These are phyloP conservation scores for Nixonia krombeini DNA, from an alignment of 1,140 invertebrate genomes.

Conservation along the genomic window DNA sequence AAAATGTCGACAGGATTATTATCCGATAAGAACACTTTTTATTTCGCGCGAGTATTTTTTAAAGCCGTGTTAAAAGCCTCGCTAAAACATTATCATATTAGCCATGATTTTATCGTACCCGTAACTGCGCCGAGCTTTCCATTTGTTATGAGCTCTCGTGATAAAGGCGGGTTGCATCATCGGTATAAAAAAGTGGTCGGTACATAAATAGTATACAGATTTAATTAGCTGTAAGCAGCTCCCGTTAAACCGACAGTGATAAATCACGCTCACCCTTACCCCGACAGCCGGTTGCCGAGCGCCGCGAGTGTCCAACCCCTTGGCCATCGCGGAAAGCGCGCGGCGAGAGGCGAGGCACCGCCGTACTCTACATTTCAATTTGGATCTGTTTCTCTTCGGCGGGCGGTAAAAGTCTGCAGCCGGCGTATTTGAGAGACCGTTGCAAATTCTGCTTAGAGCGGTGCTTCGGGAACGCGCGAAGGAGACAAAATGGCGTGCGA, in stretches of 20 bases:
- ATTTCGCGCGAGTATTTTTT: no score
- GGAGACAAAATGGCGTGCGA: no score
- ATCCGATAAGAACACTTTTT: no score
- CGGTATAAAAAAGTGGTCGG: conserved; percentile 1
- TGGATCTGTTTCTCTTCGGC: conserved; percentile 54
- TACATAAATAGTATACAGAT: conserved; percentile 63
- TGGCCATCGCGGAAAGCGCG: conserved; percentile 19
- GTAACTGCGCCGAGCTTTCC: no score
- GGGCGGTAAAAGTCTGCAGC: conserved; percentile 29
- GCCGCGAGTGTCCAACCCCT: conserved; percentile 12
- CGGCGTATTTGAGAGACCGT: conserved; percentile 14
- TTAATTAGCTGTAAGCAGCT: conserved; percentile 70
- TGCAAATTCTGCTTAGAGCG: conserved; percentile 1
- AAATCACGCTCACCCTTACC: conserved; percentile 58
- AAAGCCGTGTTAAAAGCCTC: no score
- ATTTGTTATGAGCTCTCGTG: not conserved
- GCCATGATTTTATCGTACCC: no score
- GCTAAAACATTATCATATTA: no score
- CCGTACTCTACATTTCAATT: conserved; percentile 67
- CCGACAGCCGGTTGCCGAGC: conserved; percentile 6
- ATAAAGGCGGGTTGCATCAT: conserved; percentile 1
- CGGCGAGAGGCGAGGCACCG: no score
- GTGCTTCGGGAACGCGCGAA: not conserved
- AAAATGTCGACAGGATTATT: no score
- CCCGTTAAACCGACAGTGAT: conserved; percentile 66